Base-by-base conservation (phyloP, 2,797 vertebrate species). In the Etheostoma nigrum region DNA sequence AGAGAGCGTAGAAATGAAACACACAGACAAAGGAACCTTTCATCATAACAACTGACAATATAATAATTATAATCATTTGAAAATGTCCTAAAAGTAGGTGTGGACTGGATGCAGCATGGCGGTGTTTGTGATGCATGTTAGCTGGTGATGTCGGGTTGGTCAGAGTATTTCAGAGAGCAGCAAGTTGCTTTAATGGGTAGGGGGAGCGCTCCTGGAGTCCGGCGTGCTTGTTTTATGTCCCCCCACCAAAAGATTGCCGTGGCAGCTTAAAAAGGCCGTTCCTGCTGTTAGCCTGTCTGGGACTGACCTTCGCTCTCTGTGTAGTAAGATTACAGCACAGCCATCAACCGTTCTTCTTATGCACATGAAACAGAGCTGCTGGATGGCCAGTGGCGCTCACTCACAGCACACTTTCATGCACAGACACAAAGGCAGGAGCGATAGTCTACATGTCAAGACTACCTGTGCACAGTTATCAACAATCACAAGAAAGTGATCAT, bases 281-380 rank as follows among this genome's bases (percentile, higher is more conserved):
- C 93, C 91, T 69, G 92, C 93, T 93, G 94, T 83, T 89, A 21
- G 76, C 54, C 90, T 82, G 88, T 87, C 86, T 85, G 82, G 4
- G 33, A 67, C 76, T 95, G 95, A 96, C 95, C 95, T 96, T 95
- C 76, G 81, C 79, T 87, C 76, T 90, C 88, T 94, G 88, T 95
- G 94, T 94, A 90, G 93, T 93, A 61, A 91, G 87, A 86, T 88
- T 91, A 91, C 74, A 82, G 79, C 82, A 36, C 81, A 51, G 85
- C 86, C 82, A 66, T 83, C 74, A 72, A 40, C 86, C 21, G 55
- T 84, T 79, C 89, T 70, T 85, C 80, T 81, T 48, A 70, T 63
- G 70, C 76, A 91, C 93, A 92, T 92, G 86, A 94, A 92, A 95
- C 77, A 33, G 81, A 90, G 82, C 74, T 74, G 66, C 65, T 60